These are phyloP conservation scores for Zele albiditarsus DNA, from an alignment of 2,888 invertebrate genomes.

Conservation along the genomic window DNA sequence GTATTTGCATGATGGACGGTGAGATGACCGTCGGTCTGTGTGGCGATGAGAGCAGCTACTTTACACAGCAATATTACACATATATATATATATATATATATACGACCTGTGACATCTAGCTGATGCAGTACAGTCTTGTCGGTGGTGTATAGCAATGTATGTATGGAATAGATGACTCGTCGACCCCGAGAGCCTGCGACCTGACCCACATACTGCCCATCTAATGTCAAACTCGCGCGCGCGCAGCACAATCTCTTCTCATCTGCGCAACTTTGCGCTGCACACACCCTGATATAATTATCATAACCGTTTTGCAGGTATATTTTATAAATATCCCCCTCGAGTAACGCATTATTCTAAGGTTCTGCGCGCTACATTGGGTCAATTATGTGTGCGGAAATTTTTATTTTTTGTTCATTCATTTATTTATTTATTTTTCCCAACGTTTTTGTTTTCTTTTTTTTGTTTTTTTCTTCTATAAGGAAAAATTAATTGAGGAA, in stretches of 20 bases:
- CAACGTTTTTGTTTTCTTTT: too few relatives aligned
- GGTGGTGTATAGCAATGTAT: slow-evolving; percentile 8
- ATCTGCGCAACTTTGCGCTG: not conserved
- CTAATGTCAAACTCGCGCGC: slow-evolving; percentile 27
- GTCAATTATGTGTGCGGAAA: not conserved
- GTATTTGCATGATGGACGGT: slow-evolving; percentile 48
- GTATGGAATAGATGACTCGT: not conserved
- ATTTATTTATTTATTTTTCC: too few relatives aligned
- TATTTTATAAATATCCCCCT: not conserved
- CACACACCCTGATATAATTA: slow-evolving; percentile 21
- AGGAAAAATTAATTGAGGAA: too few relatives aligned
- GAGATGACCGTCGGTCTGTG: slow-evolving; percentile 28
- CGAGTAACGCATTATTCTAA: slow-evolving; percentile 3
- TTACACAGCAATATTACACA: not conserved
- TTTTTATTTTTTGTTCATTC: not conserved
- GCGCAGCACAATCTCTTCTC: slow-evolving; percentile 12
- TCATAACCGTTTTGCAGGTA: slow-evolving; percentile 1
- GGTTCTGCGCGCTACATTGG: not conserved
- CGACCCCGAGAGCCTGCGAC: slow-evolving; percentile 9
- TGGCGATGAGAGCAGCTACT: slow-evolving; percentile 5
- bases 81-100: not conserved
- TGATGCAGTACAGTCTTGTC: not conserved
- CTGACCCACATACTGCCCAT: slow-evolving; percentile 24
- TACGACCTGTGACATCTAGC: slow-evolving; percentile 25
- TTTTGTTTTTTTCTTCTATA: too few relatives aligned